Base-by-base conservation (phyloP, 2,888 invertebrate species). In the Buathra laborator region DNA sequence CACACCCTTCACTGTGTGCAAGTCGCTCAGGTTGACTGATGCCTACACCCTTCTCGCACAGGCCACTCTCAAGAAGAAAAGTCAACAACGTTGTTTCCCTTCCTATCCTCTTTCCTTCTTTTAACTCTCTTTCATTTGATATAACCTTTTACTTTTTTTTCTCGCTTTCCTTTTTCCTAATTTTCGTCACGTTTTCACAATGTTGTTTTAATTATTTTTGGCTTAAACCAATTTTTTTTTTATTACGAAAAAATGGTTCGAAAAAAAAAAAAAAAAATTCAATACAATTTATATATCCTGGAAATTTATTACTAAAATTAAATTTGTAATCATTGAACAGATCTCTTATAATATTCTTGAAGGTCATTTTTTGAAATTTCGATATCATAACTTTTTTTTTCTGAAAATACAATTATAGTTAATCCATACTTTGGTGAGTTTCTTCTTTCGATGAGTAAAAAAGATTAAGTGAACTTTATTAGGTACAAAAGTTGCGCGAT, bases 1-100 rank as follows among this genome's bases (percentile, higher is more conserved):
- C 64, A 14, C 64, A 62, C 67, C 67, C 62, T 53, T 68, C 62
- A 43, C 48, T n/a, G 64, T 67, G n/a, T 59, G 44, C 56, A 76
- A 84, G 67, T 80, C 59, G 71, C 32, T 80, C 72, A 32, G 48
- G 43, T 62, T 62, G 75, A 48, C 75, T 46, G 64, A 75, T 75
- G 64, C 68, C 16, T 68, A 62, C 71, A 72, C 67, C 74, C 79
- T 44, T 75, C 75, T 19, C 16, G 12, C 19, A 10, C 6, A 37
- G 64, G 44, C 64, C 46, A 53, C 70, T 62, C 53, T 37, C 67
- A 48, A 59, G 48, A 66, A 56, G 56, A 84, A 76, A 84, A 76
- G 46, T 46, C 67, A 80, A 80, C 56, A 71, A 29, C 53, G 10
- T 5, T 46, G 56, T 76, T 75, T 68, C 51, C 37, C 37, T 64